Evolutionary conservation across 1,140 invertebrate genomes (phyloP), one percentile per base, ranked within the genome.

Genomic region (Anoplophora glabripennis): DNA sequence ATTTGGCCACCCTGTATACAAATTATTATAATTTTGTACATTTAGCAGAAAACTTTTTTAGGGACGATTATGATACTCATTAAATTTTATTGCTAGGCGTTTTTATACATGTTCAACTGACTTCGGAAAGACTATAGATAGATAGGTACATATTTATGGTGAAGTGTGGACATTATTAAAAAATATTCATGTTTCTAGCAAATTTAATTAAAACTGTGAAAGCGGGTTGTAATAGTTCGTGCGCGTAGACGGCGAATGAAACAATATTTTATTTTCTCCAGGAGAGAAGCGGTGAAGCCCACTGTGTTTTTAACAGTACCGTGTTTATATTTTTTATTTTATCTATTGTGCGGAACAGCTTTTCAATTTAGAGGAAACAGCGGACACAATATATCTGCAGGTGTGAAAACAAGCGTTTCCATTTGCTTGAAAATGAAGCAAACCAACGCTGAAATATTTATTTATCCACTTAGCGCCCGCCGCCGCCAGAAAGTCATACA

Each of bases 361-460:
- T 57, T 61, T 56, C 53, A 61, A 61, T 60, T 60, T 55, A 55
- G 49, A 49, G 47, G 57, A 51, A 58, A 52, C 42, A 37, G 46
- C 52, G 45, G 44, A 61, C 53, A 28, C 21, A 61, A 57, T 57
- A 52, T 58, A 59, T 55, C 53, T 56, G 61, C 54, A 63, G 61
- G 61, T 63, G 61, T 55, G 61, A 59, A 59, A 59, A 59, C 60
- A 58, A 49, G 51, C 61, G 51, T 59, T 63, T 63, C 61, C 61
- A 63, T 65, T 65, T 63, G 59, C 53, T 64, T 61, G 48, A 57
- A 60, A 58, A 58, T 44, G 61, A 57, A 53, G 59, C 47, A 63
- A 66, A 64, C 58, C 58, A 46, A 45, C 53, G 40, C 38, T 63
- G 57, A 58, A 66, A 61, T 66, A 66, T 66, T 66, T 66, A 66